Evolutionary conservation across 2,888 invertebrate genomes (phyloP).

Genomic region (Scaptomyza caliginosa): DNA sequence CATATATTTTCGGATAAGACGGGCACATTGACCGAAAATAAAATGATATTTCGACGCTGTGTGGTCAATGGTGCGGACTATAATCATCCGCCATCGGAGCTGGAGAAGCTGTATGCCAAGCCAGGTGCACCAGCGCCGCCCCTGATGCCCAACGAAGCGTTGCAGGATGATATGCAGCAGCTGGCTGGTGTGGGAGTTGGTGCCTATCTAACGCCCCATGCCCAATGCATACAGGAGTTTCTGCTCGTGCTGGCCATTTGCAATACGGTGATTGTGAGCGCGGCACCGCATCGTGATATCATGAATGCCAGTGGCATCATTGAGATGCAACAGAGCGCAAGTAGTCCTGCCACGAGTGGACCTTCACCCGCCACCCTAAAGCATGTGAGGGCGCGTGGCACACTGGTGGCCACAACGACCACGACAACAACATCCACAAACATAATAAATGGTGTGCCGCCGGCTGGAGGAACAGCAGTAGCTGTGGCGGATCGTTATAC

Average conservation of each 20-base stretch:
- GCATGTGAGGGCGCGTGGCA: slow-evolving; percentile 33
- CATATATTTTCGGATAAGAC: slow-evolving; percentile 99
- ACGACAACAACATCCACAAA: slow-evolving; percentile 48
- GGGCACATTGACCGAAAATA: slow-evolving; percentile 98
- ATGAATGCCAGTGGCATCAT: slow-evolving; percentile 90
- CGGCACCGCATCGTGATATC: slow-evolving; percentile 89
- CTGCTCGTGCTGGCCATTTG: slow-evolving; percentile 95
- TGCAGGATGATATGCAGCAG: slow-evolving; percentile 85
- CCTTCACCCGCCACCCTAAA: slow-evolving; percentile 36
- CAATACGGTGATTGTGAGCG: slow-evolving; percentile 97
- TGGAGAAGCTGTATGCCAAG: slow-evolving; percentile 85
- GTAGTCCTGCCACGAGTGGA: slow-evolving; percentile 25
- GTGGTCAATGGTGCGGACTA: slow-evolving; percentile 95
- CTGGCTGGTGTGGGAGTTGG: slow-evolving; percentile 73
- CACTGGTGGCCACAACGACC: slow-evolving; percentile 38
- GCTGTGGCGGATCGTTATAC: slow-evolving; percentile 86
- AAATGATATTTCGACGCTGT: slow-evolving; percentile 97
- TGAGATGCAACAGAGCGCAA: slow-evolving; percentile 84
- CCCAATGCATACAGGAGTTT: slow-evolving; percentile 93
- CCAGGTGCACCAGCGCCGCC: slow-evolving; percentile 85
- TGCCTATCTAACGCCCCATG: slow-evolving; percentile 85
- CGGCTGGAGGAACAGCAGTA: slow-evolving; percentile 47
- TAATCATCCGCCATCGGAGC: slow-evolving; percentile 90
- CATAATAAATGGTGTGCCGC: slow-evolving; percentile 45
- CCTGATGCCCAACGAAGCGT: slow-evolving; percentile 85